Base-by-base conservation (phyloP, 2,113 vertebrate species). In the Terrapene triunguis region DNA sequence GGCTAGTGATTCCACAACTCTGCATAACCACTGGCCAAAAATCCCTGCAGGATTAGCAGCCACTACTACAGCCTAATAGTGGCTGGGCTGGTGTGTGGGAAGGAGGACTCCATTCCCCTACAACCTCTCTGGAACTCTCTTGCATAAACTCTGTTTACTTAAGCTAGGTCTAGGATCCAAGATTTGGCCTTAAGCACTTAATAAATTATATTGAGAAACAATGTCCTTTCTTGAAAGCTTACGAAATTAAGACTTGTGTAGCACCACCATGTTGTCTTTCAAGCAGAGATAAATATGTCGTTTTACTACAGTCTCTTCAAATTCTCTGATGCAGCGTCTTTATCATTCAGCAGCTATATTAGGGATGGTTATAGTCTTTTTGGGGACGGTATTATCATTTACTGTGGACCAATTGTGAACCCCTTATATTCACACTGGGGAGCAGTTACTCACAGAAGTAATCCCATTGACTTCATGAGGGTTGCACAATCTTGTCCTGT, bases 41-140 rank as follows among this genome's bases (percentile, higher is more conserved):
- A 90, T 96, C 35, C 19, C 90, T 89, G 93, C 95, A 89, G 69
- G 51, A 93, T 89, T 85, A 94, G 19, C 57, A 42, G 3, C 84
- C 55, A 12, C 57, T 85, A 84, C 78, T 62, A 27, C 42, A 27
- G 32, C 35, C 27, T 83, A 85, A 38, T 24, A 21, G 16, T 86
- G 6, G 51, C n/a, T 14, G 22, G 24, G 24, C 42, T 78, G 22
- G 10, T 4, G 3, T 27, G 35, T 54, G 87, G 89, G 53, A 89
- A 95, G 84, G 62, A 94, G 21, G 69, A 55, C 29, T 92, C n/a
- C 24, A 38, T 91, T 87, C 87, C 53, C 80, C 53, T 92, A 19
- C 72, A 89, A 32, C n/a, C 38, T n/a, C 72, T 53, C 35, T 88
- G 89, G 53, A 92, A 91, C 96, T 94, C 95, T 22, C 35, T 7